phyloP scores from a whole-genome alignment of 2,113 vertebrate species.

The Oreochromis aureus region DNA sequence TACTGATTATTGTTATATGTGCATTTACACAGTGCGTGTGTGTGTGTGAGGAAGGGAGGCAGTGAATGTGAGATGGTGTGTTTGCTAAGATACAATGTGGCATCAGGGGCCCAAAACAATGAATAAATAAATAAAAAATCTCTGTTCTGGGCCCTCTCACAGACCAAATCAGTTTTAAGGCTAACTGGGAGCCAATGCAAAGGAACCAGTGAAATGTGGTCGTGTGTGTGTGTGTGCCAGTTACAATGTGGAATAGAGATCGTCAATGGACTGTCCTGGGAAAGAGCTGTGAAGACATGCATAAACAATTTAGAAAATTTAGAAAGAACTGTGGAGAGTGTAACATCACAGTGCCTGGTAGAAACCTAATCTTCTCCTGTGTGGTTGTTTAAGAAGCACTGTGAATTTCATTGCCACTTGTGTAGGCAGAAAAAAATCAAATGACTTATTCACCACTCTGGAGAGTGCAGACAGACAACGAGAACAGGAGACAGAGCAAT shows the following conservation, averaged over 20 bases:
- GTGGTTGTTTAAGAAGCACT: not conserved
- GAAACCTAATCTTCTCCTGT: not conserved
- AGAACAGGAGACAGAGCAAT: not conserved
- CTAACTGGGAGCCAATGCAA: not conserved
- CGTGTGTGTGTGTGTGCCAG: not conserved
- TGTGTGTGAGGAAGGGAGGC: not conserved
- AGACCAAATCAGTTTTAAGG: not conserved
- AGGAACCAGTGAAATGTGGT: not conserved
- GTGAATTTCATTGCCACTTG: not conserved
- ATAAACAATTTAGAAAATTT: not conserved
- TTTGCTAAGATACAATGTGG: not conserved
- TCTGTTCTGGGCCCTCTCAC: not conserved
- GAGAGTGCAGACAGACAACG: not conserved
- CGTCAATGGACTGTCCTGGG: not conserved
- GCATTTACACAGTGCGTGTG: not conserved
- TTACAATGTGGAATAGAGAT: too few species aligned
- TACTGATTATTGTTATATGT: not conserved
- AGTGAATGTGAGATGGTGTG: not conserved
- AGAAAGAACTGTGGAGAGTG: not conserved
- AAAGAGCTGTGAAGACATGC: not conserved
- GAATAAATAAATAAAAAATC: not conserved
- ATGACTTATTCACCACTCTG: conserved; percentile 11
- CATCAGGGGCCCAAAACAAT: not conserved
- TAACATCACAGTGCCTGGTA: not conserved
- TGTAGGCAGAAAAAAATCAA: not conserved